phyloP scores from a whole-genome alignment of 2,113 vertebrate species.

The Calypte anna region DNA sequence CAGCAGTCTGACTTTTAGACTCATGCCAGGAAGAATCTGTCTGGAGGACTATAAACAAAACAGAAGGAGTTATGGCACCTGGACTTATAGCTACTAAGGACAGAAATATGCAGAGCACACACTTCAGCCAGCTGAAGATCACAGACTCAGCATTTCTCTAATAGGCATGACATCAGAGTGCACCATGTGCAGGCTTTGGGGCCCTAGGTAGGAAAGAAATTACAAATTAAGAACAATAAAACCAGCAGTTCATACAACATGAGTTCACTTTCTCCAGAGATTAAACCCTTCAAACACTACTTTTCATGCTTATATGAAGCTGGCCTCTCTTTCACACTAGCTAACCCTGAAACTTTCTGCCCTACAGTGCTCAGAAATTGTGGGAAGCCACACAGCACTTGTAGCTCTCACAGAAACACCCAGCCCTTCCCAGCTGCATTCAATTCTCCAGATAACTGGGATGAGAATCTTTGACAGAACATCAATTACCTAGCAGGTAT shows the following conservation, averaged over 20 bases:
- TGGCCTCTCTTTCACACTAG: neutral
- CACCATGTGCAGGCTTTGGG: neutral
- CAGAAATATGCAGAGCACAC: neutral
- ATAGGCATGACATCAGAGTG: neutral
- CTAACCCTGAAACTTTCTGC: neutral
- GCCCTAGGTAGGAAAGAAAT: neutral
- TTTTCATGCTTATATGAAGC: neutral
- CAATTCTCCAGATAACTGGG: neutral
- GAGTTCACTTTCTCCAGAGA: neutral
- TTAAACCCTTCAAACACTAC: neutral
- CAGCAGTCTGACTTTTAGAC: neutral
- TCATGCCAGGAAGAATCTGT: neutral
- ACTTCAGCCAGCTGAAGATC: neutral
- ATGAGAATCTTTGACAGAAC: neutral
- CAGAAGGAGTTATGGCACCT: neutral
- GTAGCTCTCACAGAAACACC: neutral
- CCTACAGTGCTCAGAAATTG: neutral
- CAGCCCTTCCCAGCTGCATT: neutral
- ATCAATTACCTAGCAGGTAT: neutral
- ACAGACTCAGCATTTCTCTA: slow-evolving; percentile 3
- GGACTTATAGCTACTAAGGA: neutral
- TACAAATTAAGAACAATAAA: neutral
- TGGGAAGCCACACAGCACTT: neutral
- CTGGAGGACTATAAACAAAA: slow-evolving; percentile 5
- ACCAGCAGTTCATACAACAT: neutral